These are phyloP conservation scores for Sterna hirundo DNA, from an alignment of 2,113 vertebrate genomes.

Conservation along the genomic window DNA sequence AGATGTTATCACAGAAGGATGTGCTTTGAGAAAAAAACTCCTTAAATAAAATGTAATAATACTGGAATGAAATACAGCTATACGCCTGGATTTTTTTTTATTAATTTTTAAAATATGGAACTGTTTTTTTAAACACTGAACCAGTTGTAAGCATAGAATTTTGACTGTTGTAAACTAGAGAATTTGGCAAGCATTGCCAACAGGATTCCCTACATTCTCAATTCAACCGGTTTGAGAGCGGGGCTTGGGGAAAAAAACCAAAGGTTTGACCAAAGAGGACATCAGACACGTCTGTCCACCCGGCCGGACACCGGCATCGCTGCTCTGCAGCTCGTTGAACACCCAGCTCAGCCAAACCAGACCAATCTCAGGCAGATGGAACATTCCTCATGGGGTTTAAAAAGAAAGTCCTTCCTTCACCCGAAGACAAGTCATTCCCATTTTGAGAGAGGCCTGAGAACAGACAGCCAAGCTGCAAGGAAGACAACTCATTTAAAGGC, in stretches of 20 bases:
- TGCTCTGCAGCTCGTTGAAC: rapidly evolving
- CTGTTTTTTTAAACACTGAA: not conserved
- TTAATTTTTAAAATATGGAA: not conserved
- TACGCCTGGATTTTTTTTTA: not conserved
- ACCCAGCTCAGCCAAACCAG: not conserved
- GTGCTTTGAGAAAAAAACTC: not conserved
- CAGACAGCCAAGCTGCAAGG: not conserved
- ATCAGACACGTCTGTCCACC: too few species aligned
- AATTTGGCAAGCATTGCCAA: not conserved
- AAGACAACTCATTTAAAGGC: not conserved
- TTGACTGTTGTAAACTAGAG: not conserved
- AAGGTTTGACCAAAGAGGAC: too few species aligned
- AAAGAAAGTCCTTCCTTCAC: not conserved
- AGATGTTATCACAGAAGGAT: not conserved
- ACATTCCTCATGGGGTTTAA: rapidly evolving
- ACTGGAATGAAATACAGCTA: not conserved
- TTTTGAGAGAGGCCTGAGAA: not conserved
- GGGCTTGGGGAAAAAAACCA: not conserved
- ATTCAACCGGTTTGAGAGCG: not conserved
- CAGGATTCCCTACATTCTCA: not conserved
- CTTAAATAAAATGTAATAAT: not conserved
- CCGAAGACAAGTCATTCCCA: not conserved
- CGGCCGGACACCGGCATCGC: rapidly evolving
- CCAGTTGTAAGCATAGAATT: not conserved
- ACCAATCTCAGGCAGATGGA: rapidly evolving